Conservation (phyloP, 2,888 invertebrate species). For the Tromatobia lineatoria region DNA sequence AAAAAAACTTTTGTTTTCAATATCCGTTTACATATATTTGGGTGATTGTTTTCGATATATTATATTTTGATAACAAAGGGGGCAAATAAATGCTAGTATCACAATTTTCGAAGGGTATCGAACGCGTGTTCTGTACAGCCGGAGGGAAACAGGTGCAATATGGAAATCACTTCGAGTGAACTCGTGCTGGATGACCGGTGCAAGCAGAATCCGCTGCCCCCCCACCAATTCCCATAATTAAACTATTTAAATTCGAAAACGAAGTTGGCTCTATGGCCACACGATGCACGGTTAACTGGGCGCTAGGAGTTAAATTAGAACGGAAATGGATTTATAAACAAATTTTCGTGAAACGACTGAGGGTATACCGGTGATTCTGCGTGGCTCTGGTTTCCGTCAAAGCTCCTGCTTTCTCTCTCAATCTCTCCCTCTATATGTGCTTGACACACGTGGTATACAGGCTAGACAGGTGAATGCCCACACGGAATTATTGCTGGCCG, state of each 20-base stretch:
- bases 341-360: conserved; percentile 63
- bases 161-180: conserved; percentile 46
- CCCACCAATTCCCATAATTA: conserved; percentile 66
- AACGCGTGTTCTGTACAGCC: conserved; percentile 21
- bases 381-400: conserved; percentile 19
- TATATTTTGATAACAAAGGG: conserved; percentile 25
- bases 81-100: conserved; percentile 8
- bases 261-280: conserved; percentile 67
- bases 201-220: background rate
- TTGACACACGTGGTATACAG: background rate
- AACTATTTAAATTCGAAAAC: conserved; percentile 70
- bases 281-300: conserved; percentile 63
- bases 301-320: conserved; percentile 68
- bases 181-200: conserved; percentile 26
- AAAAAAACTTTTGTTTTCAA: conserved; percentile 25
- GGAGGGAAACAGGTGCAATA: conserved; percentile 50
- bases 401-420: background rate
- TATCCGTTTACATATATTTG: background rate
- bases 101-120: conserved; percentile 23
- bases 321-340: conserved; percentile 72
- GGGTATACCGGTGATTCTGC: conserved; percentile 15
- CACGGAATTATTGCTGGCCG: conserved; percentile 17
- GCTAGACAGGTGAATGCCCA: background rate
- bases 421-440: background rate
- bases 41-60: conserved; percentile 28